A percentile compares a stretch with the other conserved stretches of the same genome.
Conservation (phyloP, 2,113 vertebrate species). For the Coreoperca whiteheadi region DNA sequence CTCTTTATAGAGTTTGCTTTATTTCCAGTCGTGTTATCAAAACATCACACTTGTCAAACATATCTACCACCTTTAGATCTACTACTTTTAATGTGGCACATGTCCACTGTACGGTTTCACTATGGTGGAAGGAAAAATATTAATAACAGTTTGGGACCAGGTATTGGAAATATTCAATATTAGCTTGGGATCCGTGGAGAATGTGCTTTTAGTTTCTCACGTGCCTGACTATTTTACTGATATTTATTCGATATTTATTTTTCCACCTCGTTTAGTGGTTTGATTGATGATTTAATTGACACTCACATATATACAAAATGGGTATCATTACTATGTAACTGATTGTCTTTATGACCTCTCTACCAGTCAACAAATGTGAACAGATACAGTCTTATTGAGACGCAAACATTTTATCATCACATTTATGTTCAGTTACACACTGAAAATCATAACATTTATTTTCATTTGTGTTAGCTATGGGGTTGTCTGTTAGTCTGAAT, state of each 20-base stretch:
- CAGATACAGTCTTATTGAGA: background rate
- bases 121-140: background rate
- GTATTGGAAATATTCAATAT: background rate
- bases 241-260: no score
- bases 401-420: background rate
- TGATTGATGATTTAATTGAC: background rate
- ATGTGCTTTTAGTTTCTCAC: no score
- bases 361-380: background rate
- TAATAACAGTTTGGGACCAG: background rate
- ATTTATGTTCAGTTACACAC: background rate
- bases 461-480: background rate
- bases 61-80: no score
- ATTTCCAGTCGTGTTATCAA: no score
- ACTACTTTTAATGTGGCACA: no score
- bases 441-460: background rate
- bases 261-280: no score
- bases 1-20: background rate
- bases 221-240: no score
- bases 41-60: background rate
- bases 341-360: background rate
- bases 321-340: background rate
- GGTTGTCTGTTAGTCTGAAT: background rate
- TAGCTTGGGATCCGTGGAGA: background rate
- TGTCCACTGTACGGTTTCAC: background rate
- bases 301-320: background rate